Base-by-base conservation (phyloP, 2,113 vertebrate species). In the Cariama cristata region DNA sequence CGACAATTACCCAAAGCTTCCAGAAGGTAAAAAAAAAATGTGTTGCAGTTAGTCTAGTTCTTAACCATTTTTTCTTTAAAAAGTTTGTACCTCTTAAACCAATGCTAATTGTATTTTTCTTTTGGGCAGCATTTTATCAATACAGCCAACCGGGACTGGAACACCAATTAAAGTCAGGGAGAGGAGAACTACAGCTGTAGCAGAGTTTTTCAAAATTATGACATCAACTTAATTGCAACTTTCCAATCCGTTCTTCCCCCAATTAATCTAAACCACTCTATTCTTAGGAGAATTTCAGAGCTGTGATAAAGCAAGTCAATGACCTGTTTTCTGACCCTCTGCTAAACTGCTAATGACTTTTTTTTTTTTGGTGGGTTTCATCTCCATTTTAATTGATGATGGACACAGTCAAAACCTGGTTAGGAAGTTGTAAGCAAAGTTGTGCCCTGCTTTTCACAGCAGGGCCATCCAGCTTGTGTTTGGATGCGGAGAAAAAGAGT, bases 211-310 rank as follows among this genome's bases (percentile, higher is more conserved):
- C 24, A 77, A 50, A 93, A 80, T 93, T 86, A 95, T 77, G 79
- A 89, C 86, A 91, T 89, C 86, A 81, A 64, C 87, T 94, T 94
- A 86, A 95, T 91, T 89, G 89, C 72, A 91, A 89, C 80, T 91
- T 96, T 94, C 76, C 83, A 53, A 81, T 74, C 86, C 67, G 63
- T 96, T 81, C 73, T 28, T 1, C 24, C 73, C 59, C 86, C 88
- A 89, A 32, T 94, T 97, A 94, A 96, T 91, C 93, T 63, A 12
- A 93, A 96, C 33, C 68, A 52, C 76, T 96, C 50, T 79, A 1
- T 91, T 81, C 93, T 89, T 85, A 50, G 52, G 86, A 81, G 83
- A 50, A 40, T 77, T 86, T 71, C 1, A 1, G 64, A 94, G 55
- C 80, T 1, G 5, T 14, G 68, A 80, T 67, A 59, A 83, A 91